A percentile compares a stretch with the other conserved stretches of the same genome.
phyloP scores from a whole-genome alignment of 2,888 invertebrate genomes.

The Mythimna ferrago region DNA sequence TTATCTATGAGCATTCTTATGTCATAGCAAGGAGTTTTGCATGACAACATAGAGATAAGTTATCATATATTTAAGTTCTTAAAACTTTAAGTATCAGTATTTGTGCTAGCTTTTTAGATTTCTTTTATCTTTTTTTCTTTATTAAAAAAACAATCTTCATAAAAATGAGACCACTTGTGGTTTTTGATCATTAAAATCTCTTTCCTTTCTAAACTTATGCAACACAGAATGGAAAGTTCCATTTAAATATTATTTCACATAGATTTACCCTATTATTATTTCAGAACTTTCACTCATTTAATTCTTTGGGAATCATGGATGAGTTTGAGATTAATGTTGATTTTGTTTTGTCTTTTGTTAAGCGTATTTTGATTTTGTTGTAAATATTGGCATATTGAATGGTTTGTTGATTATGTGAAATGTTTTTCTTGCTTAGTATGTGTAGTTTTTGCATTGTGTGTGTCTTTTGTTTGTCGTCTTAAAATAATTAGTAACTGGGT shows the following conservation, averaged over 20 bases:
- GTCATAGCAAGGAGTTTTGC: slow-evolving; percentile 16
- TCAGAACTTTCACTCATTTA: slow-evolving; percentile 17
- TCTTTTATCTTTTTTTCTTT: neutral
- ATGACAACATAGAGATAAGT: slow-evolving; percentile 14
- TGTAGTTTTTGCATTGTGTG: neutral
- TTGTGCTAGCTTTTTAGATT: slow-evolving; percentile 2
- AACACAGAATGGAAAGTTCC: slow-evolving; percentile 31
- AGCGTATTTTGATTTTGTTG: neutral
- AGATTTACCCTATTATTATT: neutral
- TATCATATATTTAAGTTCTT: slow-evolving; percentile 24
- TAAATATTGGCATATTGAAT: neutral
- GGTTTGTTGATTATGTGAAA: neutral
- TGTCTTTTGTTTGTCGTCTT: neutral
- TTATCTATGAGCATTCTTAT: slow-evolving; percentile 12
- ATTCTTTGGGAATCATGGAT: neutral
- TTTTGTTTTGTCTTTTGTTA: neutral
- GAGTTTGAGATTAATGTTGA: neutral
- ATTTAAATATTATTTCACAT: neutral
- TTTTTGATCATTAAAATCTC: slow-evolving; percentile 2
- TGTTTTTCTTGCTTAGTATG: neutral
- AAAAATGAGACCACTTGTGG: neutral
- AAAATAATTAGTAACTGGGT: neutral
- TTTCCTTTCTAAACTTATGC: slow-evolving; percentile 38
- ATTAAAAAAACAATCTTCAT: neutral
- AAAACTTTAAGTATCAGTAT: neutral